These are phyloP conservation scores for Brachionus paranguensis DNA, from an alignment of 1,140 invertebrate genomes.

Conservation along the genomic window DNA sequence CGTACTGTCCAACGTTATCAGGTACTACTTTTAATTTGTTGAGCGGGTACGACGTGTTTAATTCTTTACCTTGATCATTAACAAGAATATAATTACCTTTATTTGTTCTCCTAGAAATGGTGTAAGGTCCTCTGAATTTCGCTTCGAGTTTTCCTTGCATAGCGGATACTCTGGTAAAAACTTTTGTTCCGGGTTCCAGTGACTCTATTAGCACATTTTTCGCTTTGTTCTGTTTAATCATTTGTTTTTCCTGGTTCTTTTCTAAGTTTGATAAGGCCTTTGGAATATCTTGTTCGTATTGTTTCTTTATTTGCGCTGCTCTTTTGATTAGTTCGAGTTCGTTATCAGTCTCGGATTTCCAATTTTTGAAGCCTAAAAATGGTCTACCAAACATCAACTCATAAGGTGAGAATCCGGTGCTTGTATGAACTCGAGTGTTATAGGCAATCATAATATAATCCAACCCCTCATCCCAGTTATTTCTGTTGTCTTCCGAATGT, in stretches of 20 bases:
- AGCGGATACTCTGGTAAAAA: not conserved
- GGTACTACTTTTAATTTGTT: not conserved
- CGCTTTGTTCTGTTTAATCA: not conserved
- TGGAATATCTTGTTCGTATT: no score
- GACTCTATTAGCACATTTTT: not conserved
- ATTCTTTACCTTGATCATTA: not conserved
- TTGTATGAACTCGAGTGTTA: not conserved
- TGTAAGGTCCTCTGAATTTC: not conserved
- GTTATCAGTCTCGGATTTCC: no score
- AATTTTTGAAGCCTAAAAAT: no score
- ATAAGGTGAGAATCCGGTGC: not conserved
- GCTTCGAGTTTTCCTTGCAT: not conserved
- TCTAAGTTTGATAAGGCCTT: no score
- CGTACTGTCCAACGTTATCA: not conserved
- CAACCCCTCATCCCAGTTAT: not conserved
- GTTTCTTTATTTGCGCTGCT: no score
- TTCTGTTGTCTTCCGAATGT: not conserved
- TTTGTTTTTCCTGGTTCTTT: not conserved
- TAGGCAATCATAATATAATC: not conserved
- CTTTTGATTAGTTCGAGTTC: no score
- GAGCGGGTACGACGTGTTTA: not conserved
- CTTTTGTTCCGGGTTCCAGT: slow-evolving; percentile 6
- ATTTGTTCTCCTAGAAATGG: not conserved
- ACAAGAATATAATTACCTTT: slow-evolving; percentile 5
- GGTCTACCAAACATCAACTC: not conserved